Evolutionary conservation across 2,888 invertebrate genomes (phyloP).

Genomic region (Drosophila siamana): DNA sequence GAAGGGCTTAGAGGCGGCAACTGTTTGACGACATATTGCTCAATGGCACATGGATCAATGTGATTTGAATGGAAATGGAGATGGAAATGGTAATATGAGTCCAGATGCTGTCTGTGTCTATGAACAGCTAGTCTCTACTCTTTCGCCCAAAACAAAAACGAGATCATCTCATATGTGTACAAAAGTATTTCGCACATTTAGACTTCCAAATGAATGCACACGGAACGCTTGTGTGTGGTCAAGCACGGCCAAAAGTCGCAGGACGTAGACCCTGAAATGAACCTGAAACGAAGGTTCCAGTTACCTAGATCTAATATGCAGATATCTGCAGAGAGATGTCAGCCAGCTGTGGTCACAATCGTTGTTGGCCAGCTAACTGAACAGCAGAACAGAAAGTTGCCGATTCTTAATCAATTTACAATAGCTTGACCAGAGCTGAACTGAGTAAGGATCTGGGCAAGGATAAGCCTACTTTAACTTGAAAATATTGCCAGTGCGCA

Average conservation of each 20-base stretch:
- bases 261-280: slow-evolving; percentile 8
- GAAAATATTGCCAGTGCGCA: slow-evolving; percentile 72
- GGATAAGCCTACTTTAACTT: slow-evolving; percentile 80
- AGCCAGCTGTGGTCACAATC: slow-evolving; percentile 35
- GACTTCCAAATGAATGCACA: slow-evolving; percentile 72
- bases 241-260: slow-evolving; percentile 16
- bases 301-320: slow-evolving; percentile 62
- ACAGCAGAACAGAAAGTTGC: slow-evolving; percentile 58
- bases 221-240: slow-evolving; percentile 58
- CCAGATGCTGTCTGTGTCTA: slow-evolving; percentile 35
- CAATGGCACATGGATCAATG: slow-evolving; percentile 71
- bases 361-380: slow-evolving; percentile 64
- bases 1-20: slow-evolving; percentile 68
- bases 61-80: slow-evolving; percentile 47
- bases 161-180: slow-evolving; percentile 75
- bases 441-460: slow-evolving; percentile 37
- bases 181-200: slow-evolving; percentile 77
- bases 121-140: slow-evolving; percentile 53
- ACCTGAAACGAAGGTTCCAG: slow-evolving; percentile 21
- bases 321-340: slow-evolving; percentile 32
- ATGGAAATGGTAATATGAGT: slow-evolving; percentile 40
- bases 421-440: slow-evolving; percentile 40
- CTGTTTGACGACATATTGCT: slow-evolving; percentile 78
- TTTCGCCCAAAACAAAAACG: slow-evolving; percentile 68
- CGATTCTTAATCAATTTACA: slow-evolving; percentile 72